Percentiles rank a stretch among this genome's conserved stretches.
Evolutionary conservation across 1,140 invertebrate species (phyloP).

Genomic region (Stenopsyche tienmushanensis): DNA sequence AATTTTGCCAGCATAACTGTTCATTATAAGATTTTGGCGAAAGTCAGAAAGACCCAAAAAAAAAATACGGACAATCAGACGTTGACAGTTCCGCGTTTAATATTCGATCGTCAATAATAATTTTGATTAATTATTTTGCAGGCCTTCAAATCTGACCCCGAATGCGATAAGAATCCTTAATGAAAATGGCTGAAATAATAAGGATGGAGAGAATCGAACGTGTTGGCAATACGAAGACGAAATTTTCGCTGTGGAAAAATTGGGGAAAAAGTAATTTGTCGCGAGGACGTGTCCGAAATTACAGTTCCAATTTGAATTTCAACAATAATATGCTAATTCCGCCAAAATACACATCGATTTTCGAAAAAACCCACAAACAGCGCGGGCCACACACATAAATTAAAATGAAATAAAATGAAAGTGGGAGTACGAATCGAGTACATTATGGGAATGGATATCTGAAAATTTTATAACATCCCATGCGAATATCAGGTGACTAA

Average conservation of each 20-base stretch:
- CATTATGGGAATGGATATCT: no score
- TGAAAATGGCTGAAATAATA: background rate
- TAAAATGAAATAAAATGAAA: no score
- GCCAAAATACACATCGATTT: no score
- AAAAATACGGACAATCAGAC: background rate
- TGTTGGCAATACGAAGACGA: background rate
- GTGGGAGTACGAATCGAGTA: no score
- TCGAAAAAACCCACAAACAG: no score
- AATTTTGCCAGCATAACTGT: background rate
- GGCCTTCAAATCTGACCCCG: no score
- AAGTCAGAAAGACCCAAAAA: background rate
- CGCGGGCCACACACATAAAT: no score
- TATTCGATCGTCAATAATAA: no score
- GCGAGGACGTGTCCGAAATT: background rate
- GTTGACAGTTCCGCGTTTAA: background rate
- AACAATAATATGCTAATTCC: constrained; percentile 20
- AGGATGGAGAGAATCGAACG: background rate
- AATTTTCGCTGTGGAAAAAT: background rate
- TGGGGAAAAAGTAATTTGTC: constrained; percentile 17
- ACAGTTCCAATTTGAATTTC: constrained; percentile 10
- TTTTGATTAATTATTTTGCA: no score
- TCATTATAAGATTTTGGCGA: background rate
- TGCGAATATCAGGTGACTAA: no score
- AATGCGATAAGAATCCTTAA: background rate
- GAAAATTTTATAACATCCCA: no score